Conservation (phyloP, 2,113 vertebrate species). For the Athene cunicularia region DNA sequence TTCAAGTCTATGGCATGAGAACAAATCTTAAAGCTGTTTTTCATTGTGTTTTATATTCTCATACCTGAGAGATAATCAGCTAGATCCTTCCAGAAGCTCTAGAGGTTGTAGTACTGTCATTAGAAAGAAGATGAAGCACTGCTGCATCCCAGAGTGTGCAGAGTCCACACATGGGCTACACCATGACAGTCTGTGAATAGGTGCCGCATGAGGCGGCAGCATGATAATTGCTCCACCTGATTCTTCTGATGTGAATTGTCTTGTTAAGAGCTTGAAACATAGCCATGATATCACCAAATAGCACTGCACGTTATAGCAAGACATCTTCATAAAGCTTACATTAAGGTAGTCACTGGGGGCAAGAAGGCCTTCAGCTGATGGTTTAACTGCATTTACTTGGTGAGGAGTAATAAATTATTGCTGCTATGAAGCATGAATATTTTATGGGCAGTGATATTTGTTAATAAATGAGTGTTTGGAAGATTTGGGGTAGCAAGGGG, state of each 20-base stretch:
- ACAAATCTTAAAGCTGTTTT: background rate
- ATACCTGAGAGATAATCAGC: background rate
- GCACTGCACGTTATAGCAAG: background rate
- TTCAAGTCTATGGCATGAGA: background rate
- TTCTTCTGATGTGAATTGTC: background rate
- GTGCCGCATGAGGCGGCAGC: background rate
- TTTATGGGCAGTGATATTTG: background rate
- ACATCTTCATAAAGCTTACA: background rate
- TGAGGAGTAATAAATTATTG: background rate
- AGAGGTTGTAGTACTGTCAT: background rate
- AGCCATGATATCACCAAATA: background rate
- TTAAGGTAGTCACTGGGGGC: background rate
- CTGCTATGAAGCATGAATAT: background rate
- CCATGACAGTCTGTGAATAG: background rate
- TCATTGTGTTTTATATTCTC: background rate
- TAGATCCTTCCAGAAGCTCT: background rate
- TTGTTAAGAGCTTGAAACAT: background rate
- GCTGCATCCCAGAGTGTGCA: rapidly evolving
- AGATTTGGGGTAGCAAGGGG: background rate
- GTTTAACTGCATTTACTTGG: background rate
- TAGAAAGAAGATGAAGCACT: background rate
- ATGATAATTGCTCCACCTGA: rapidly evolving
- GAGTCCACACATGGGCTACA: background rate
- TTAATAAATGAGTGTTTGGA: background rate
- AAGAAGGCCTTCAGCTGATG: background rate